Evolutionary conservation across 2,113 vertebrate species (phyloP).

Genomic region (Isichthys henryi): DNA sequence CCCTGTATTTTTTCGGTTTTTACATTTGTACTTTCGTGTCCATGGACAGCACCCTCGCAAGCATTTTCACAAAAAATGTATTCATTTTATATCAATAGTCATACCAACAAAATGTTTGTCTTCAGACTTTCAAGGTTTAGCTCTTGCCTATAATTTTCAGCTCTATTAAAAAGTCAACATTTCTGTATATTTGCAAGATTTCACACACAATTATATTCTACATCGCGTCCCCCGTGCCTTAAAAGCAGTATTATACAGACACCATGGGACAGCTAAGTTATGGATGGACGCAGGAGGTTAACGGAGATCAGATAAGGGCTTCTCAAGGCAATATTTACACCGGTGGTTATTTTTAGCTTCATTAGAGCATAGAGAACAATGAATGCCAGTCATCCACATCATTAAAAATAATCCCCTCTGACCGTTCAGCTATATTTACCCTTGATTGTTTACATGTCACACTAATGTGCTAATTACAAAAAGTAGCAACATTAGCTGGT

Average conservation of each 20-base stretch:
- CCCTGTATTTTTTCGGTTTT: neutral
- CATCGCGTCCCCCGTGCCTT: neutral
- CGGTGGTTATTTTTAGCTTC: neutral
- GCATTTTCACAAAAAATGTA: neutral
- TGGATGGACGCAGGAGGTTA: neutral
- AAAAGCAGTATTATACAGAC: neutral
- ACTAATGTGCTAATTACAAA: slow-evolving; percentile 28
- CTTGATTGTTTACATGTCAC: slow-evolving; percentile 21
- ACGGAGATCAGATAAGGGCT: neutral
- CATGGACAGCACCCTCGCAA: no score
- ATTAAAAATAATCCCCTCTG: neutral
- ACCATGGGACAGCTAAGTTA: neutral
- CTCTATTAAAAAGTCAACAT: neutral
- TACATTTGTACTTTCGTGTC: neutral
- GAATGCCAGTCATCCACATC: neutral
- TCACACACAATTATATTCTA: neutral
- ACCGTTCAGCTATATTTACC: slow-evolving; percentile 6
- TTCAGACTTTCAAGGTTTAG: neutral
- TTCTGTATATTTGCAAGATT: neutral
- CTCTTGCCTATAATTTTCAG: neutral
- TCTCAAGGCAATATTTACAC: neutral
- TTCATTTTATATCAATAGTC: neutral
- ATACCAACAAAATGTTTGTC: neutral
- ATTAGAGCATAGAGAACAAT: neutral
- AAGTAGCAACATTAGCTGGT: slow-evolving; percentile 18